Conservation (phyloP, 1,140 invertebrate species). For the Tribolium madens region DNA sequence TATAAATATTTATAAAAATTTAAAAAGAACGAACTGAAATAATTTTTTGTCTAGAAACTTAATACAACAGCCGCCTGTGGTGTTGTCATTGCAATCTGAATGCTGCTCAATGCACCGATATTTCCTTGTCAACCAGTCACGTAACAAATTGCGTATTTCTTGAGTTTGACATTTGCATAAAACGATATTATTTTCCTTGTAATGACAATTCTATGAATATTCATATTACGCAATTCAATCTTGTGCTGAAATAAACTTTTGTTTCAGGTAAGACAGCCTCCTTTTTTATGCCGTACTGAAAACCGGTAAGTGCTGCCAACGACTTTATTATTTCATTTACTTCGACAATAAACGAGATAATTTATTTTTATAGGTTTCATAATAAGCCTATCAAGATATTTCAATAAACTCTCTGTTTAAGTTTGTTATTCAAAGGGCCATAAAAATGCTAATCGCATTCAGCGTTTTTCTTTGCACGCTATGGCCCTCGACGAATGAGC, state of each 20-base stretch:
- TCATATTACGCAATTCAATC: not conserved
- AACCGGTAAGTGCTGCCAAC: constrained; percentile 10
- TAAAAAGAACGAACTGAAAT: too few species aligned
- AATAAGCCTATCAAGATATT: constrained; percentile 42
- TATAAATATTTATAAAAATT: constrained; percentile 42
- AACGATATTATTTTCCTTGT: constrained; percentile 8
- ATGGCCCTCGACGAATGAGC: constrained; percentile 35
- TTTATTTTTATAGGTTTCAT: constrained; percentile 35
- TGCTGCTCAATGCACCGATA: not conserved
- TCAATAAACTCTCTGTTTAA: constrained; percentile 45
- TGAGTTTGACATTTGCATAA: not conserved
- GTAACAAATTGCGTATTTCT: not conserved
- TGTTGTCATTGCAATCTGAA: not conserved
- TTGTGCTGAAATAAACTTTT: constrained; percentile 1
- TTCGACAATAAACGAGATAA: constrained; percentile 13
- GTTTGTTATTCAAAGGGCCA: constrained; percentile 42
- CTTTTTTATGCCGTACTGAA: not conserved
- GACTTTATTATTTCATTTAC: constrained; percentile 20
- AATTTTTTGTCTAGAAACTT: not conserved
- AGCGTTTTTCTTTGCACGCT: constrained; percentile 20
- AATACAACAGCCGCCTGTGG: not conserved
- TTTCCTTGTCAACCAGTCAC: not conserved
- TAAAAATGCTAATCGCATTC: constrained; percentile 51
- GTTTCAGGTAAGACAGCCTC: constrained; percentile 13
- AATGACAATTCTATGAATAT: not conserved